Evolutionary conservation across 2,113 vertebrate species (phyloP).

Genomic region (Zosterops hypoxanthus): DNA sequence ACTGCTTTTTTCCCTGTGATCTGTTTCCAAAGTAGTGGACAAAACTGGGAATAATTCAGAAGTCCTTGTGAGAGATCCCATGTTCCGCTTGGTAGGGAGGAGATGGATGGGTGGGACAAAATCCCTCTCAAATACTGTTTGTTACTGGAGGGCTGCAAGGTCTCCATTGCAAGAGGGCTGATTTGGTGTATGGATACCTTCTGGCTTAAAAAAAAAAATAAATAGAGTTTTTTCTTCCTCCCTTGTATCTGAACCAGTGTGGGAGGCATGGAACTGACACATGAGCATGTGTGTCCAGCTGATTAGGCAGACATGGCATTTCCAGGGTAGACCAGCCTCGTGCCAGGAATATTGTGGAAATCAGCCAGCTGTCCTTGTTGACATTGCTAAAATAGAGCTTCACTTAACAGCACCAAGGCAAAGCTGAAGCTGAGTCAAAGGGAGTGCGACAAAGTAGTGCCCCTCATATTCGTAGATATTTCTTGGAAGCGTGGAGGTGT

Average conservation of each 20-base stretch:
- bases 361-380: constrained; percentile 65
- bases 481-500: not conserved
- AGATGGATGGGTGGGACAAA: constrained; percentile 33
- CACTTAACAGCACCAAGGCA: not conserved
- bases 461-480: not conserved
- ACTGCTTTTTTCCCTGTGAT: not conserved
- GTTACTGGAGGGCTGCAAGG: not conserved
- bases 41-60: not conserved
- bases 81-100: not conserved
- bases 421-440: not conserved
- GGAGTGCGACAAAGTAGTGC: not conserved
- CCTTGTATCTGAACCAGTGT: not conserved
- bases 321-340: constrained; percentile 8
- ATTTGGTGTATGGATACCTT: not conserved
- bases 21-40: not conserved
- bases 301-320: constrained; percentile 50
- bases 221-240: not conserved
- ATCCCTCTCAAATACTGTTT: constrained; percentile 4
- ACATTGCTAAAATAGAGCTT: constrained; percentile 35
- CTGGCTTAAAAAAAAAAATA: not conserved
- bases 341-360: constrained; percentile 48
- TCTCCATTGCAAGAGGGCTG: not conserved
- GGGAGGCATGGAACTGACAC: not conserved
- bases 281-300: not conserved
- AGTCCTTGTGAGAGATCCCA: not conserved